A percentile compares a stretch with the other conserved stretches of the same genome.
phyloP scores from a whole-genome alignment of 2,888 invertebrate genomes.

The Volucella inflata region DNA sequence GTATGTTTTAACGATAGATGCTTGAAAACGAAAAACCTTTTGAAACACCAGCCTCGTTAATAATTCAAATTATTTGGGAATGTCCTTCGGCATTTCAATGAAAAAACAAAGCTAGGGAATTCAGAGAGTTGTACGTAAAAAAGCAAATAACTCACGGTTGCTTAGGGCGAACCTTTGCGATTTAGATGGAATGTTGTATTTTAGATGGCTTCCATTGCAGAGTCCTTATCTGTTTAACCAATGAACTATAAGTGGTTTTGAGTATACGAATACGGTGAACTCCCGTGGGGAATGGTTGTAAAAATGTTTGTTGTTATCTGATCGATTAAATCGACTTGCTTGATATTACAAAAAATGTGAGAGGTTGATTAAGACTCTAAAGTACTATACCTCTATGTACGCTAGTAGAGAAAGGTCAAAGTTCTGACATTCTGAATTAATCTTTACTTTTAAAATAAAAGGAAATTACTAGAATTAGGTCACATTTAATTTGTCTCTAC shows the following conservation, averaged over 20 bases:
- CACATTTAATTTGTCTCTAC: no score
- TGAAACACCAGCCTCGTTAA: conserved; percentile 1
- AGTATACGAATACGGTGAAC: neutral
- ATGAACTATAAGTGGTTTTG: neutral
- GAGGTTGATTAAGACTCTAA: no score
- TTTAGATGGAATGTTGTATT: conserved; percentile 6
- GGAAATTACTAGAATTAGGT: no score
- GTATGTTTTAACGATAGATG: neutral
- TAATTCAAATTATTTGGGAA: conserved; percentile 33
- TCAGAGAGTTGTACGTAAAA: conserved; percentile 8
- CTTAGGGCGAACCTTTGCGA: conserved; percentile 7
- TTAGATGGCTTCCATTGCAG: neutral
- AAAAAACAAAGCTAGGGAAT: conserved; percentile 5
- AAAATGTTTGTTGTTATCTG: neutral
- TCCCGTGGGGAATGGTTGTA: neutral
- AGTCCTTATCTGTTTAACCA: neutral
- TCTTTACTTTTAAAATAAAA: no score
- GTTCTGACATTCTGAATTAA: no score
- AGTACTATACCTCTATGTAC: no score
- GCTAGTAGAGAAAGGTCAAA: no score
- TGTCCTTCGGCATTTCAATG: conserved; percentile 13
- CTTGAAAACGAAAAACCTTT: neutral
- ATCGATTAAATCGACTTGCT: conserved; percentile 2
- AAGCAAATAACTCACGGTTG: conserved; percentile 3
- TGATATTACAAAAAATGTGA: no score